A percentile compares a stretch with the other conserved stretches of the same genome.
Conservation (phyloP, 2,888 invertebrate species). For the Caenorhabditis sp. region DNA sequence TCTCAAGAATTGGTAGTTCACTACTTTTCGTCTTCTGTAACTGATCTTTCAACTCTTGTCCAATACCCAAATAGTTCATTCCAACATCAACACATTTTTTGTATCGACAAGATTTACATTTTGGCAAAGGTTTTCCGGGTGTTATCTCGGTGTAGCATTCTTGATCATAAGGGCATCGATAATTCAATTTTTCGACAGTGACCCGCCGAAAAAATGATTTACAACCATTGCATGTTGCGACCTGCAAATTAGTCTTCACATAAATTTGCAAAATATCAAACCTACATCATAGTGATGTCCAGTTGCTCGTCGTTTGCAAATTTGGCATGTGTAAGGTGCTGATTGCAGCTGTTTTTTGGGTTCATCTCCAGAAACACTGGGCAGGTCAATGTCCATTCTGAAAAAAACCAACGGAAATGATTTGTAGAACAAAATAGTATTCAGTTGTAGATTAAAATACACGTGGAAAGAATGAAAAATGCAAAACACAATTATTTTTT, state of each 20-base stretch:
- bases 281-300: background rate
- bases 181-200: background rate
- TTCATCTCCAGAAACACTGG: too few species aligned
- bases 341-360: too few species aligned
- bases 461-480: too few species aligned
- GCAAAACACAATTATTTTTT: too few species aligned
- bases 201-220: background rate
- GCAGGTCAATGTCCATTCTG: too few species aligned
- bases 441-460: too few species aligned
- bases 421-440: too few species aligned
- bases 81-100: constrained; percentile 16
- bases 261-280: background rate
- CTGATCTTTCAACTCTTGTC: background rate
- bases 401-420: too few species aligned
- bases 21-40: background rate
- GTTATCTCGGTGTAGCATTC: background rate
- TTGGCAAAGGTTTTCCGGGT: background rate
- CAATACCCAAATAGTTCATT: constrained; percentile 4
- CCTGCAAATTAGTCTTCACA: background rate
- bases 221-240: background rate
- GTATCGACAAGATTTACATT: constrained; percentile 15
- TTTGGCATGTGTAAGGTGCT: too few species aligned
- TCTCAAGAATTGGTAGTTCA: background rate
- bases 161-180: background rate
- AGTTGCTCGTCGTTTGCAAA: too few species aligned